A percentile compares a stretch with the other conserved stretches of the same genome.
Evolutionary conservation across 2,113 vertebrate genomes (phyloP).

Genomic region (Spizaetus ornatus): DNA sequence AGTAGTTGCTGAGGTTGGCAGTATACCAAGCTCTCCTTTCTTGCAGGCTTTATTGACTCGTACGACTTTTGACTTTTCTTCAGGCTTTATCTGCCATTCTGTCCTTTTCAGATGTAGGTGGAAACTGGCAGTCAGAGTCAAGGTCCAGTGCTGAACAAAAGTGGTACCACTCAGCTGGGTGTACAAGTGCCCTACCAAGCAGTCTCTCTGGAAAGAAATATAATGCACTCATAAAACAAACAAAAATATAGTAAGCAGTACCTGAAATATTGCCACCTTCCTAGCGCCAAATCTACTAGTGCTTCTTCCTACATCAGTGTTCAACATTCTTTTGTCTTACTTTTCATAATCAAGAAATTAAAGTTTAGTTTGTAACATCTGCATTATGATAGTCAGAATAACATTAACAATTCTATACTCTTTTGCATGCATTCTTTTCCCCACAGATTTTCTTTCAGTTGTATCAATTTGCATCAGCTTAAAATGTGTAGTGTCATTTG

Average conservation of each 20-base stretch:
- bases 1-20: background rate
- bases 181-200: background rate
- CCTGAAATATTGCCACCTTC: background rate
- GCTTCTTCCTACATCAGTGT: background rate
- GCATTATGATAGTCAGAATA: background rate
- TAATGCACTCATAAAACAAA: background rate
- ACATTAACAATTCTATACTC: background rate
- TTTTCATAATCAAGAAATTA: background rate
- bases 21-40: background rate
- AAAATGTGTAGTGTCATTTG: background rate
- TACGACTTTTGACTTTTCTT: fast-evolving
- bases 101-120: background rate
- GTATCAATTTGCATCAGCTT: background rate
- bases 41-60: background rate
- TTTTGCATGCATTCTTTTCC: background rate
- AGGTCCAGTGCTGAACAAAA: background rate
- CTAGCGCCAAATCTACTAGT: background rate
- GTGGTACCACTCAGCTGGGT: background rate
- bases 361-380: background rate
- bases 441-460: background rate
- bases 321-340: background rate
- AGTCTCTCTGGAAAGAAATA: background rate
- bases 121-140: background rate
- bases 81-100: background rate
- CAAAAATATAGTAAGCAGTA: background rate